Evolutionary conservation across 2,888 invertebrate genomes (phyloP).

Genomic region (Hylaea fasciaria): DNA sequence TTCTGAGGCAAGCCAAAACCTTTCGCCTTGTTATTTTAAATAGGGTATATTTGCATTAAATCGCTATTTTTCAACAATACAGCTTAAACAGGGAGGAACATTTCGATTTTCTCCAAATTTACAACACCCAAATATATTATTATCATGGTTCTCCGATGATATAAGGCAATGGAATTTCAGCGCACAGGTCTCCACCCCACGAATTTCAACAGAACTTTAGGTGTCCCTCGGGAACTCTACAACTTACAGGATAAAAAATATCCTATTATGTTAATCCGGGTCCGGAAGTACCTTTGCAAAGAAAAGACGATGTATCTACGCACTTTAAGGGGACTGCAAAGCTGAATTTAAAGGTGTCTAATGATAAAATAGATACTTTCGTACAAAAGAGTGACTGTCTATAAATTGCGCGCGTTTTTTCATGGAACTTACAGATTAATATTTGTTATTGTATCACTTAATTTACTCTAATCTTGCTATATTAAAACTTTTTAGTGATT

Average conservation of each 20-base stretch:
- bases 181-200: conserved; percentile 49
- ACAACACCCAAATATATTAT: conserved; percentile 6
- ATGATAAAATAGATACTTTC: conserved; percentile 47
- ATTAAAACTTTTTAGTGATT: too few species aligned
- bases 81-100: too few species aligned
- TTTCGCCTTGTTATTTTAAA: too few species aligned
- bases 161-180: conserved; percentile 53
- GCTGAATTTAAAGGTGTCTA: conserved; percentile 48
- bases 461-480: too few species aligned
- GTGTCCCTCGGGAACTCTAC: conserved; percentile 59
- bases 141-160: conserved; percentile 44
- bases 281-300: conserved; percentile 53
- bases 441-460: too few species aligned
- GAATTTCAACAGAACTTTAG: conserved; percentile 57
- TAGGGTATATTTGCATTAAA: too few species aligned
- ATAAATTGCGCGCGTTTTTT: conserved; percentile 13
- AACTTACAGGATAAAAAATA: conserved; percentile 64
- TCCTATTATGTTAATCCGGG: conserved; percentile 65
- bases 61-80: too few species aligned
- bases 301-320: conserved; percentile 56
- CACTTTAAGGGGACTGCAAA: conserved; percentile 51
- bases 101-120: not conserved
- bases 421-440: not conserved
- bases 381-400: conserved; percentile 18
- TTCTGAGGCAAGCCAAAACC: too few species aligned